A percentile compares a stretch with the other conserved stretches of the same genome.
phyloP scores from a whole-genome alignment of 2,888 invertebrate genomes.

The Eugnorisma glareosa region DNA sequence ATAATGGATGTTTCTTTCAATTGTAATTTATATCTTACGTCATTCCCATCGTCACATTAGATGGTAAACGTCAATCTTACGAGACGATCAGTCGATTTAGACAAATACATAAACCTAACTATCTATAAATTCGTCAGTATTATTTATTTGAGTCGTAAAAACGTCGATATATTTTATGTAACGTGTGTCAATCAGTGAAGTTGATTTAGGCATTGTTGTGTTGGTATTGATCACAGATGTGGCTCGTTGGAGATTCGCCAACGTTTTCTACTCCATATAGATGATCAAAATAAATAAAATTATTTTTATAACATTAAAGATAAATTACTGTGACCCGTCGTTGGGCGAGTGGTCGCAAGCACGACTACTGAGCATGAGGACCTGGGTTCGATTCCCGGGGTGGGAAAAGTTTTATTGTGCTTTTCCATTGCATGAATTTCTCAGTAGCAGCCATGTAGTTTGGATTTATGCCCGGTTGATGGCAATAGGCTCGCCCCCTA shows the following conservation, averaged over 20 bases:
- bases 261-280: conserved; percentile 21
- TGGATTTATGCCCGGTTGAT: neutral
- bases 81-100: conserved; percentile 9
- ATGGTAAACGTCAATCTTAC: conserved; percentile 3
- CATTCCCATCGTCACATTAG: neutral
- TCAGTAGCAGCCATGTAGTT: neutral
- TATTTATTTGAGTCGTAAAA: conserved; percentile 46
- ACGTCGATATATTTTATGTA: conserved; percentile 11
- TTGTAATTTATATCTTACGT: conserved; percentile 11
- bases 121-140: conserved; percentile 16
- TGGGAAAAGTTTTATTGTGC: neutral
- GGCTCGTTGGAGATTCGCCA: conserved; percentile 47
- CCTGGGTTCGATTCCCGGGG: neutral
- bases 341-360: neutral
- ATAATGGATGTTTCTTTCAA: conserved; percentile 11
- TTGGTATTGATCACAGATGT: conserved; percentile 51
- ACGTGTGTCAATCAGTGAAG: conserved; percentile 21
- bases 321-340: neutral
- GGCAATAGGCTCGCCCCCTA: neutral
- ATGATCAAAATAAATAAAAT: conserved; percentile 49
- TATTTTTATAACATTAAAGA: conserved; percentile 37
- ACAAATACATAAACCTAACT: conserved; percentile 17
- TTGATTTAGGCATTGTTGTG: conserved; percentile 36
- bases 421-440: neutral
- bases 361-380: neutral